Conservation (phyloP, 2,113 vertebrate species). For the Narcine bancroftii region DNA sequence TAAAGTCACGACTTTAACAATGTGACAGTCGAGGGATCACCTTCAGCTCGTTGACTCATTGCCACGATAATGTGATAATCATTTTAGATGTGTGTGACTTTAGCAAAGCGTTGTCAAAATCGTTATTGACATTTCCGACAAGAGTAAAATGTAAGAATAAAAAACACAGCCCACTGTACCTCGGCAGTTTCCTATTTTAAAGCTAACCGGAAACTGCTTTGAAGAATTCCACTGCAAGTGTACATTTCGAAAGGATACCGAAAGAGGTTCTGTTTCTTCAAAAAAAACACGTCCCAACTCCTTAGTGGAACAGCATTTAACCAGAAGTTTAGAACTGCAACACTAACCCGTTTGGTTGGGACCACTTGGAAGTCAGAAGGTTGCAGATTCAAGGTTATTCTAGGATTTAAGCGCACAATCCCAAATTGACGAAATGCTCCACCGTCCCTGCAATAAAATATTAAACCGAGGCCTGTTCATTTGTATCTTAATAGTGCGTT, state of each 20-base stretch:
- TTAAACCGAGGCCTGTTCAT: neutral
- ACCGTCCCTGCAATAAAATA: neutral
- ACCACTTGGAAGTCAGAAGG: neutral
- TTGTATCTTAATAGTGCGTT: neutral
- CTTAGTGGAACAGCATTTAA: neutral
- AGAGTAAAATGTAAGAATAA: neutral
- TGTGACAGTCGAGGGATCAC: neutral
- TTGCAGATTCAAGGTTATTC: neutral
- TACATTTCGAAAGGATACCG: neutral
- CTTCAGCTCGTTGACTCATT: neutral
- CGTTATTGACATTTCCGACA: neutral
- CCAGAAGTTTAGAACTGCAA: neutral
- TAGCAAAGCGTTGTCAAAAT: neutral
- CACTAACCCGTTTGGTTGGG: neutral
- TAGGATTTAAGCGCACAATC: neutral
- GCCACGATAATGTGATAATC: neutral
- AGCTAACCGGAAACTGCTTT: neutral
- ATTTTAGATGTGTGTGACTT: neutral
- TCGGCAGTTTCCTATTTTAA: slow-evolving; percentile 2
- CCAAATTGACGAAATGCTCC: neutral
- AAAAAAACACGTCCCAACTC: neutral
- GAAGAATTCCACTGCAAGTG: neutral
- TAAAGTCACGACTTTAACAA: neutral
- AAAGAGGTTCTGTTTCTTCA: neutral
- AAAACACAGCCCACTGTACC: neutral